A percentile compares a stretch with the other conserved stretches of the same genome.
Conservation (phyloP, 2,113 vertebrate species). For the Mus spicilegus region DNA sequence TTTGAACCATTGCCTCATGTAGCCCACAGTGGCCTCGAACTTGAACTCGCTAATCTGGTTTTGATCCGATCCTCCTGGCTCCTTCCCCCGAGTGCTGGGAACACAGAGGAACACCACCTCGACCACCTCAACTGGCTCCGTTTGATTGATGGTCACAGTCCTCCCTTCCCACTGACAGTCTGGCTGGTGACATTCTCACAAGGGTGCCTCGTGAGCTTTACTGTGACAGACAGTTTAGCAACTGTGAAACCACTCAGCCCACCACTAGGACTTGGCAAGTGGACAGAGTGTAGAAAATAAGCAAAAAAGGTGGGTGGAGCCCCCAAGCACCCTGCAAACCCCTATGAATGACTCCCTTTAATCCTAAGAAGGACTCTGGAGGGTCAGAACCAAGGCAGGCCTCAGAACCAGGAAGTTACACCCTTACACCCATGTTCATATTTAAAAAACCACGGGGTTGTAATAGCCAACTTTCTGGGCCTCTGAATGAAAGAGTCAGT, state of each 20-base stretch:
- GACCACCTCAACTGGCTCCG: not conserved
- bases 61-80: not conserved
- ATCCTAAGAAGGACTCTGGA: not conserved
- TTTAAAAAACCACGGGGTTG: slow-evolving; percentile 14
- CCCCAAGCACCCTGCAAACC: not conserved
- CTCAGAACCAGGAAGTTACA: slow-evolving; percentile 16
- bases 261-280: not conserved
- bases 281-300: not conserved
- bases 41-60: not conserved
- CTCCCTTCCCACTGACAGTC: not conserved
- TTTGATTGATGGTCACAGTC: not conserved
- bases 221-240: not conserved
- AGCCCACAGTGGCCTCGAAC: not conserved
- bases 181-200: slow-evolving; percentile 5
- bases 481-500: slow-evolving; percentile 44
- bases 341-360: slow-evolving; percentile 57
- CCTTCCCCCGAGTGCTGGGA: not conserved
- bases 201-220: slow-evolving; percentile 16
- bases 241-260: not conserved
- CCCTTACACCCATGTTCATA: slow-evolving; percentile 20
- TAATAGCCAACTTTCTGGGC: slow-evolving; percentile 15
- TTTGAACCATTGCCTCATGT: not conserved
- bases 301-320: not conserved
- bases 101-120: not conserved
- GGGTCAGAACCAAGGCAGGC: not conserved